These are phyloP conservation scores for Vicugna pacos DNA, from an alignment of 2,113 vertebrate genomes.

Conservation along the genomic window DNA sequence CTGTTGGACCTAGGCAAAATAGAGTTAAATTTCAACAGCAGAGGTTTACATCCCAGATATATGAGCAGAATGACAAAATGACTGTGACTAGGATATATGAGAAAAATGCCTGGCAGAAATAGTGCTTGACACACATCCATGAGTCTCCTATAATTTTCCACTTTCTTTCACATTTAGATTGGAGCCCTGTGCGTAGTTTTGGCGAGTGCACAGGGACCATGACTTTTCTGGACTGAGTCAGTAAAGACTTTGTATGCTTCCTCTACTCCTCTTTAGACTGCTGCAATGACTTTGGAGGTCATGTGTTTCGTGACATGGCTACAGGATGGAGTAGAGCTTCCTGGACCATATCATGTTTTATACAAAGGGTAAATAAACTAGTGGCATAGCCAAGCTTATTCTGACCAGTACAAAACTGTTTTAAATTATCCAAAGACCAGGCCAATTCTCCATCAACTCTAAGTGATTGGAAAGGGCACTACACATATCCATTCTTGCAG, in stretches of 20 bases:
- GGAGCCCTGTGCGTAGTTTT: background rate
- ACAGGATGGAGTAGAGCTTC: background rate
- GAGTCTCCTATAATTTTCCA: background rate
- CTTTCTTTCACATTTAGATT: background rate
- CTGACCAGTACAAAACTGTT: background rate
- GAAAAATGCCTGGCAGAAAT: background rate
- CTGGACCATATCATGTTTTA: background rate
- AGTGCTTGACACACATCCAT: background rate
- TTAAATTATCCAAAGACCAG: slow-evolving; percentile 16
- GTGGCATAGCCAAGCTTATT: background rate
- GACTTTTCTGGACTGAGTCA: background rate
- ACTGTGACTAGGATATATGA: background rate
- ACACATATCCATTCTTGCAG: slow-evolving; percentile 43
- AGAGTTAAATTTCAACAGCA: background rate
- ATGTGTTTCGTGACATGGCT: background rate
- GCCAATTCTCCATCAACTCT: background rate
- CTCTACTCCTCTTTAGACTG: background rate
- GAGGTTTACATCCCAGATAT: background rate
- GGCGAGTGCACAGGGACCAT: background rate
- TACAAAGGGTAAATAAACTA: background rate
- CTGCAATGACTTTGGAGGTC: background rate
- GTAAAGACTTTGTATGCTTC: background rate
- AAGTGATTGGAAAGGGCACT: slow-evolving; percentile 33
- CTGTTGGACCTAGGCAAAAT: slow-evolving; percentile 8
- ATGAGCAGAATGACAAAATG: slow-evolving; percentile 1